phyloP scores from a whole-genome alignment of 2,797 vertebrate genomes.

The Syngnathus acus region DNA sequence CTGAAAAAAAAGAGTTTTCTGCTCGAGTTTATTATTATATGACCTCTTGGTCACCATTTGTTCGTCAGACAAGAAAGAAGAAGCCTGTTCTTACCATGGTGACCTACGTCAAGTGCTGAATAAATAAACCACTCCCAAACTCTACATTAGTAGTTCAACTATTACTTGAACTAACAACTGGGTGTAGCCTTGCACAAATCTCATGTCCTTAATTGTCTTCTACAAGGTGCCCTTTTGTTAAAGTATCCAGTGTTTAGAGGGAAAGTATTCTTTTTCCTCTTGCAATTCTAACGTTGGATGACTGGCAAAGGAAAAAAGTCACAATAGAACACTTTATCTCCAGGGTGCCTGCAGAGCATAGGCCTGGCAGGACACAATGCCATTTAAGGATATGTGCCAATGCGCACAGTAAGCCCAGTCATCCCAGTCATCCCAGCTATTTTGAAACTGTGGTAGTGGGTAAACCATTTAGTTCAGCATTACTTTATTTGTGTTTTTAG shows the following conservation, averaged over 20 bases:
- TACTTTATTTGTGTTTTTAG: neutral
- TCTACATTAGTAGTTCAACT: neutral
- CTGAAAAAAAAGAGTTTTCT: no score
- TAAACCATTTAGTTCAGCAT: neutral
- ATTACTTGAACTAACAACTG: neutral
- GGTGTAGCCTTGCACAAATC: neutral
- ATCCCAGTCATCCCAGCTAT: constrained; percentile 1
- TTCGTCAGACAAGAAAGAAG: neutral
- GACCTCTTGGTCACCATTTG: no score
- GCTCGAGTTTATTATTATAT: no score
- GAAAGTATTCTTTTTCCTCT: constrained; percentile 5
- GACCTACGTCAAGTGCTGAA: neutral
- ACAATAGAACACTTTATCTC: constrained; percentile 18
- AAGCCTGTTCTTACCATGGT: constrained; percentile 7
- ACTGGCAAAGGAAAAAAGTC: constrained; percentile 5
- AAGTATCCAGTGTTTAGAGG: neutral
- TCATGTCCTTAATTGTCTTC: neutral
- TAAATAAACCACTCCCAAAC: neutral
- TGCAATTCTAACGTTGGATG: constrained; percentile 13
- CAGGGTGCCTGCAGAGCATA: constrained; percentile 13
- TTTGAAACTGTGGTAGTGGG: neutral
- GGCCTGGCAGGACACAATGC: constrained; percentile 5
- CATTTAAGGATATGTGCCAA: constrained; percentile 8
- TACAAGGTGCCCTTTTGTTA: neutral
- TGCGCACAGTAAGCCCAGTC: constrained; percentile 1